Conservation (phyloP, 2,797 vertebrate species). For the Manis crassicaudata region DNA sequence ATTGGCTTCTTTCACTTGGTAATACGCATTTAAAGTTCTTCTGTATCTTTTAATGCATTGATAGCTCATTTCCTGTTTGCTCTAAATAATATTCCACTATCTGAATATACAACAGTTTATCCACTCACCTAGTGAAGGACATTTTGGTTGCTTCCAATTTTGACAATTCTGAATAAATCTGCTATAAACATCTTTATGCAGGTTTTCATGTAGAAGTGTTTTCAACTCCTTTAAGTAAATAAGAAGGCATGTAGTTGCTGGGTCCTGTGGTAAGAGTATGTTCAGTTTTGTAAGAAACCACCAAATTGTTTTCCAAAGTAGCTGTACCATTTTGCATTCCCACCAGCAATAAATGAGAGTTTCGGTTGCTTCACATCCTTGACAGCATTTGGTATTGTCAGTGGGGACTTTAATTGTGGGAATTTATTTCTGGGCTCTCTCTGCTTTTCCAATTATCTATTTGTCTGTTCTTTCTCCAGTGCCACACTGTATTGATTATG, state of each 20-base stretch:
- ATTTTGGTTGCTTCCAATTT: slow-evolving; percentile 1
- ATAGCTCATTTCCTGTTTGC: background rate
- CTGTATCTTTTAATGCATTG: background rate
- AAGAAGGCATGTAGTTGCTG: background rate
- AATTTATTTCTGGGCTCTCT: background rate
- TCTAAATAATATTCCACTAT: background rate
- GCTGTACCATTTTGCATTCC: background rate
- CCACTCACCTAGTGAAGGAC: background rate
- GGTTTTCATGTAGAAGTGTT: background rate
- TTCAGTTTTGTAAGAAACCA: background rate
- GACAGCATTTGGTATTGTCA: background rate
- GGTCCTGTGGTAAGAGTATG: background rate
- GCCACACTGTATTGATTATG: background rate
- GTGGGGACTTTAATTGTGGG: background rate
- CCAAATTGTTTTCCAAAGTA: background rate
- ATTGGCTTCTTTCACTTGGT: background rate
- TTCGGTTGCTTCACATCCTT: background rate
- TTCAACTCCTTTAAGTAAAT: background rate
- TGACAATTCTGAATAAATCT: background rate
- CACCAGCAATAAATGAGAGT: background rate
- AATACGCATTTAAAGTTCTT: background rate
- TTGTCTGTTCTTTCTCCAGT: background rate
- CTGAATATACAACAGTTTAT: background rate
- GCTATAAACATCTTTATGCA: background rate
- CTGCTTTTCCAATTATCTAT: background rate